phyloP scores from a whole-genome alignment of 2,113 vertebrate species.

The Scomber scombrus region DNA sequence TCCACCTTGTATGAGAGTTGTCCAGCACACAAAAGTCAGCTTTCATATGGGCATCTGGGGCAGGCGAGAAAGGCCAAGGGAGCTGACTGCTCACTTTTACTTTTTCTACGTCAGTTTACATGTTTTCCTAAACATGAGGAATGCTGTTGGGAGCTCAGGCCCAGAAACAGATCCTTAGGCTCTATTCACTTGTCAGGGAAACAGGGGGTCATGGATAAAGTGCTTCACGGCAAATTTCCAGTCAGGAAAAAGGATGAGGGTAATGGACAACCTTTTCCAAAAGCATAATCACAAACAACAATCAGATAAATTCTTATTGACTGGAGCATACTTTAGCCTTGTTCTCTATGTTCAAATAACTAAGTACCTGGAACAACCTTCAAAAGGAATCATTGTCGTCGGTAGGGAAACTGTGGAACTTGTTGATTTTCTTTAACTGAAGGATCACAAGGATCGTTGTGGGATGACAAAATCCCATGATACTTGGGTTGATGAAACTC shows the following conservation, averaged over 20 bases:
- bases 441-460: slow-evolving; percentile 34
- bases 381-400: not conserved
- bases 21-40: slow-evolving; percentile 78
- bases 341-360: slow-evolving; percentile 23
- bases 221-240: slow-evolving; percentile 69
- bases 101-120: slow-evolving; percentile 73
- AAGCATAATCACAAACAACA: slow-evolving; percentile 61
- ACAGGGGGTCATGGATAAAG: slow-evolving; percentile 75
- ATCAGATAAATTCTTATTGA: slow-evolving; percentile 50
- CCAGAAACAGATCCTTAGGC: slow-evolving; percentile 67
- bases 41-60: slow-evolving; percentile 77
- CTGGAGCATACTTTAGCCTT: slow-evolving; percentile 15
- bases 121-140: slow-evolving; percentile 82
- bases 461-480: slow-evolving; percentile 51
- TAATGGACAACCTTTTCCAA: slow-evolving; percentile 56
- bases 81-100: slow-evolving; percentile 75
- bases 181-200: slow-evolving; percentile 74
- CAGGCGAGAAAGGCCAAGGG: slow-evolving; percentile 67
- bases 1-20: slow-evolving; percentile 70
- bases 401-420: slow-evolving; percentile 13
- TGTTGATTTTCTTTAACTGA: slow-evolving; percentile 31
- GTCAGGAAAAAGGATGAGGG: slow-evolving; percentile 44
- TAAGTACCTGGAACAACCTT: slow-evolving; percentile 35
- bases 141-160: slow-evolving; percentile 68
- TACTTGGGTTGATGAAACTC: slow-evolving; percentile 33